A percentile compares a stretch with the other conserved stretches of the same genome.
These are phyloP conservation scores for Thaleichthys pacificus DNA, from an alignment of 2,797 vertebrate species.

Conservation along the genomic window DNA sequence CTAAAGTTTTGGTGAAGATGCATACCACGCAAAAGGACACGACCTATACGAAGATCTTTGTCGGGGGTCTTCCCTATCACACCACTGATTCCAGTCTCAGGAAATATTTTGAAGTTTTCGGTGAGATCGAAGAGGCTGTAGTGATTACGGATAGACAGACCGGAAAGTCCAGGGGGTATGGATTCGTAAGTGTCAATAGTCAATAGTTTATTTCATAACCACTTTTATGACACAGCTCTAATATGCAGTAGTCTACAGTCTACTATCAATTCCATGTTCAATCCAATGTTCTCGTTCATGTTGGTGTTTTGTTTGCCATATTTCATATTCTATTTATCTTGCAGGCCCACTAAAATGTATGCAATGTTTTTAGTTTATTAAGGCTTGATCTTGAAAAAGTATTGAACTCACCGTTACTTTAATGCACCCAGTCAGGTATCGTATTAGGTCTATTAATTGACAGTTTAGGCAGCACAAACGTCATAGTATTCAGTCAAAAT, in stretches of 20 bases:
- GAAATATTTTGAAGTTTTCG: slow-evolving; percentile 90
- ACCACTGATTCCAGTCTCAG: slow-evolving; percentile 88
- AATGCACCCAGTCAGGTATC: slow-evolving; percentile 57
- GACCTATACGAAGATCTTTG: slow-evolving; percentile 89
- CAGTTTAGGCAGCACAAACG: slow-evolving; percentile 36
- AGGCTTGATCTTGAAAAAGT: slow-evolving; percentile 13
- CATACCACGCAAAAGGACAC: slow-evolving; percentile 90
- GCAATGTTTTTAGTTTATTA: background rate
- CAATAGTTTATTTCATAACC: background rate
- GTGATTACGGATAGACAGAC: slow-evolving; percentile 89
- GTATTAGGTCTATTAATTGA: slow-evolving; percentile 34
- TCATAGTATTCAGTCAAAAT: slow-evolving; percentile 23
- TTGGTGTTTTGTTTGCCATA: background rate
- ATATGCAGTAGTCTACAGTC: background rate
- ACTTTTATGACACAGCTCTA: background rate
- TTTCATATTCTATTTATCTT: slow-evolving; percentile 24
- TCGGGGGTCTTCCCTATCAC: slow-evolving; percentile 87
- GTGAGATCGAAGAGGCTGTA: slow-evolving; percentile 88
- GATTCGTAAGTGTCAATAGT: slow-evolving; percentile 80
- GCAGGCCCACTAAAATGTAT: background rate
- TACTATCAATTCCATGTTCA: background rate
- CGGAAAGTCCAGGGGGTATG: slow-evolving; percentile 87
- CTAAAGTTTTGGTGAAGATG: slow-evolving; percentile 77
- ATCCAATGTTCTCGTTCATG: slow-evolving; percentile 1
- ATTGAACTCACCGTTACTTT: slow-evolving; percentile 41